A percentile compares a stretch with the other conserved stretches of the same genome.
Evolutionary conservation across 2,797 vertebrate species (phyloP).

Genomic region (Natrix natrix): DNA sequence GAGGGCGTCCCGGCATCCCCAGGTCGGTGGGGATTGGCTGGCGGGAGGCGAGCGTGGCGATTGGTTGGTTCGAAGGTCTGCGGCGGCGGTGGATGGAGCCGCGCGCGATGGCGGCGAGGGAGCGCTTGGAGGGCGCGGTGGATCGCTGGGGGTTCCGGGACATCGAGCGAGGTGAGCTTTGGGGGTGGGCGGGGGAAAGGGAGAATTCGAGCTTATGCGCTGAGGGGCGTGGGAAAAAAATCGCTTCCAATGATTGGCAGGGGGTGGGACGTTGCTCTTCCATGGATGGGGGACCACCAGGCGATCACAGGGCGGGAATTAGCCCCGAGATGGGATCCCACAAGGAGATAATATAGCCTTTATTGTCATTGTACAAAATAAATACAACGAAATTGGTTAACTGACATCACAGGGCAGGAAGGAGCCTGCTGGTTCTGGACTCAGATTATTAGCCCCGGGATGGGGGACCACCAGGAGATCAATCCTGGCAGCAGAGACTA

Average conservation of each 20-base stretch:
- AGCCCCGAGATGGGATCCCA: neutral
- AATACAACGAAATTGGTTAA: too few relatives aligned
- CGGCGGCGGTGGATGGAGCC: neutral
- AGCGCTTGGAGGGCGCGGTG: neutral
- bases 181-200: too few relatives aligned
- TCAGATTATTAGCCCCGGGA: neutral
- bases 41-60: neutral
- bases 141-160: conserved; percentile 23
- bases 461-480: neutral
- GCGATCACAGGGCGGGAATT: neutral
- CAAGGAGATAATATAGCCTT: neutral
- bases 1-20: neutral
- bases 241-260: neutral
- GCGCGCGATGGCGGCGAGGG: neutral
- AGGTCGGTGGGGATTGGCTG: neutral
- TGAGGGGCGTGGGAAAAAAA: too few relatives aligned
- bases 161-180: conserved; percentile 14
- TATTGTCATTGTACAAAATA: too few relatives aligned
- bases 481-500: neutral
- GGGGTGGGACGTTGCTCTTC: neutral
- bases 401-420: too few relatives aligned
- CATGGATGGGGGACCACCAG: neutral
- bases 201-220: neutral
- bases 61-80: conserved; percentile 34
- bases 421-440: neutral